phyloP scores from a whole-genome alignment of 2,797 vertebrate genomes.

The Sebastes ruberrimus region DNA sequence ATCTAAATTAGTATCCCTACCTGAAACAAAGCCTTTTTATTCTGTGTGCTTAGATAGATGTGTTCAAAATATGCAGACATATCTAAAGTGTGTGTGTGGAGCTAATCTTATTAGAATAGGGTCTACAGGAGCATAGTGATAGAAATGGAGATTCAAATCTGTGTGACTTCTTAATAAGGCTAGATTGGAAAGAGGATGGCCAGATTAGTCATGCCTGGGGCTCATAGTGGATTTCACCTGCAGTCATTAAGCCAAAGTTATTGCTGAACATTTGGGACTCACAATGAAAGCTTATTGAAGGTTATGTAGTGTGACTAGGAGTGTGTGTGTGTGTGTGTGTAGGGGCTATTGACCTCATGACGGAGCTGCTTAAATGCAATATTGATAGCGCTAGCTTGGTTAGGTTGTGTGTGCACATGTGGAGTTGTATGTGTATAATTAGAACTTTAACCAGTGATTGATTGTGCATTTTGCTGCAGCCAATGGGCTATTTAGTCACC shows the following conservation, averaged over 20 bases:
- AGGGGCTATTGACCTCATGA: slow-evolving; percentile 42
- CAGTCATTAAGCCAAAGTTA: slow-evolving; percentile 40
- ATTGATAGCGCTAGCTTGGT: slow-evolving; percentile 50
- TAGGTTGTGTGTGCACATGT: neutral
- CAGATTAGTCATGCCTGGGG: slow-evolving; percentile 36
- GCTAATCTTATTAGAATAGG: neutral
- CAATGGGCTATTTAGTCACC: slow-evolving; percentile 33
- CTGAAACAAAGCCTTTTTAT: neutral
- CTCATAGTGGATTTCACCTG: slow-evolving; percentile 38
- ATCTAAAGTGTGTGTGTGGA: neutral
- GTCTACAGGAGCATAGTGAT: neutral
- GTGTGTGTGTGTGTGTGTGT: slow-evolving; percentile 10
- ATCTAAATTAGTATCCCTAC: no score
- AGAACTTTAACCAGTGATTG: slow-evolving; percentile 44
- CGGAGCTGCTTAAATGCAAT: slow-evolving; percentile 61
- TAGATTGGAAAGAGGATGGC: slow-evolving; percentile 26
- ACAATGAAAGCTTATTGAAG: slow-evolving; percentile 31
- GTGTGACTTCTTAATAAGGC: slow-evolving; percentile 22
- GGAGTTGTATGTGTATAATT: slow-evolving; percentile 32
- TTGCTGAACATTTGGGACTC: slow-evolving; percentile 32
- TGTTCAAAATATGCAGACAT: neutral
- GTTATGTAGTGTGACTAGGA: slow-evolving; percentile 32
- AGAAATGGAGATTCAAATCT: slow-evolving; percentile 17
- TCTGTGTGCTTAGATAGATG: neutral
- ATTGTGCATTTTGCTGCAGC: slow-evolving; percentile 45